phyloP scores from a whole-genome alignment of 2,113 vertebrate genomes.

The Tricholaema leucomelas region DNA sequence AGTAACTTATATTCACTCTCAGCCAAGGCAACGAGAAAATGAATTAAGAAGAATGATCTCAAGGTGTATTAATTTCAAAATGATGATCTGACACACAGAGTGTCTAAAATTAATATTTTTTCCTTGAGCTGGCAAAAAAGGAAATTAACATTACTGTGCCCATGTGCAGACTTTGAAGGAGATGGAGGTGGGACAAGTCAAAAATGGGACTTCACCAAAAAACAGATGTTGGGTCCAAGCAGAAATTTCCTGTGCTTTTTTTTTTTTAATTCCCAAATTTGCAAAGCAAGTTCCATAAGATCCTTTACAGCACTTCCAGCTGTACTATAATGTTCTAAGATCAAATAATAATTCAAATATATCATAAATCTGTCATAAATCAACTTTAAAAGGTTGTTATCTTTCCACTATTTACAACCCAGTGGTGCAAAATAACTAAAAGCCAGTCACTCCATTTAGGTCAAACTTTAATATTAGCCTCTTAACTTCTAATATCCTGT shows the following conservation, averaged over 20 bases:
- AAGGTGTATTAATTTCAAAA: neutral
- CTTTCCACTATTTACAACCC: neutral
- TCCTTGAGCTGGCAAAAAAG: neutral
- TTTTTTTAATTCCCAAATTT: conserved; percentile 52
- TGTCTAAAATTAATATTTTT: neutral
- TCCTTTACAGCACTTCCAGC: conserved; percentile 11
- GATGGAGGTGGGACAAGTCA: neutral
- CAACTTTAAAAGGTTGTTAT: neutral
- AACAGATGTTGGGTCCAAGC: neutral
- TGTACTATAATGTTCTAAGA: neutral
- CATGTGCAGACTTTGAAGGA: neutral
- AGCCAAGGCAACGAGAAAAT: neutral
- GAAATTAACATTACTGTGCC: conserved; percentile 13
- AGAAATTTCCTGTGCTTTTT: conserved; percentile 19
- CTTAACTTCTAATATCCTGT: neutral
- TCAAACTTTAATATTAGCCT: neutral
- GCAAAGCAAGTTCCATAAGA: conserved; percentile 27
- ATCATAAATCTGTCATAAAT: conserved; percentile 10
- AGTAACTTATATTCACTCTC: neutral
- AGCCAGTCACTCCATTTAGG: neutral
- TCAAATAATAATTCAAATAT: neutral
- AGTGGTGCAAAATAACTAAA: neutral
- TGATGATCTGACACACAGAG: neutral
- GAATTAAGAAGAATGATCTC: neutral
- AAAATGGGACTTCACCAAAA: neutral